phyloP scores from a whole-genome alignment of 1,140 invertebrate genomes.

The Ericerus pela region DNA sequence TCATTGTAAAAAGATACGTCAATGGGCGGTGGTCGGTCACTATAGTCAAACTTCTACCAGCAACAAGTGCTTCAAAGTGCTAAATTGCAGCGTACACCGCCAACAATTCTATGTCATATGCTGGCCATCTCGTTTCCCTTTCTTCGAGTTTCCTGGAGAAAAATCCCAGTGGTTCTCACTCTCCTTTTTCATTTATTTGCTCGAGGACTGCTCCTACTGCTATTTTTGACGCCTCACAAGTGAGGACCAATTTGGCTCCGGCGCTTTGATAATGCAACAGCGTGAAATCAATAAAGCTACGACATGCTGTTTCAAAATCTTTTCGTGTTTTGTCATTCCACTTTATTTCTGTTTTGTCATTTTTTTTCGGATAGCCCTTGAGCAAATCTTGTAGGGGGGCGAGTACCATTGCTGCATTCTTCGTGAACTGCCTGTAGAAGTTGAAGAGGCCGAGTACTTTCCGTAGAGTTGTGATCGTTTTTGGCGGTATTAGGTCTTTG shows the following conservation, averaged over 20 bases:
- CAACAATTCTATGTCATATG: constrained; percentile 30
- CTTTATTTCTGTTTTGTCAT: constrained; percentile 20
- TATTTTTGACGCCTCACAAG: constrained; percentile 22
- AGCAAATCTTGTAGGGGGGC: constrained; percentile 15
- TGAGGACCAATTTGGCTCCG: neutral
- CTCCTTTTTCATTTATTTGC: constrained; percentile 22
- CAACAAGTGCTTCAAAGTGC: constrained; percentile 27
- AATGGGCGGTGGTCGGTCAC: constrained; percentile 29
- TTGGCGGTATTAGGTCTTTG: constrained; percentile 22
- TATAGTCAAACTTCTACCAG: constrained; percentile 24
- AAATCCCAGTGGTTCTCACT: constrained; percentile 30
- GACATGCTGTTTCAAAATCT: constrained; percentile 22
- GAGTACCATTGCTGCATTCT: constrained; percentile 23
- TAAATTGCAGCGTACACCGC: constrained; percentile 25
- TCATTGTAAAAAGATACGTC: constrained; percentile 23
- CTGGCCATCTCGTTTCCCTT: constrained; percentile 25
- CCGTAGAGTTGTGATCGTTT: constrained; percentile 20
- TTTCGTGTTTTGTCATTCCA: constrained; percentile 12
- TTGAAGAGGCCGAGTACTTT: constrained; percentile 29
- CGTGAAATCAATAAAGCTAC: constrained; percentile 21
- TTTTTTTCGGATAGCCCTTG: neutral
- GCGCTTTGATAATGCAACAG: neutral
- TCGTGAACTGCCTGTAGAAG: constrained; percentile 26
- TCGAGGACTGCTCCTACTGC: constrained; percentile 29
- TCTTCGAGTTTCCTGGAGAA: constrained; percentile 28